Evolutionary conservation across 2,113 vertebrate genomes (phyloP), one percentile per base, ranked within the genome.

Genomic region (Anguilla rostrata): DNA sequence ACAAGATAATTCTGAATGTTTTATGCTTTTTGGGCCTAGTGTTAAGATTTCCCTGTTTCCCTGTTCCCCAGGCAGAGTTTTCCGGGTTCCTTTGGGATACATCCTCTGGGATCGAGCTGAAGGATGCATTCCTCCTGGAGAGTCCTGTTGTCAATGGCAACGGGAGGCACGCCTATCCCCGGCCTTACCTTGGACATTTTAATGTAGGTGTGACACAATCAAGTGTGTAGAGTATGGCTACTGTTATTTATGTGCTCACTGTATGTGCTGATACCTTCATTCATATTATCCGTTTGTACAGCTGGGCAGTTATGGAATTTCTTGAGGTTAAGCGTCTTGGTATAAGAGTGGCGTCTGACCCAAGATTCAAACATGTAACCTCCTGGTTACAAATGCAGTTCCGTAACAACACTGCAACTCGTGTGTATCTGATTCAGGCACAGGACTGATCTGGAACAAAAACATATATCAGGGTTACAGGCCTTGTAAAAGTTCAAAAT

Each of bases 51-150:
- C 20, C 15, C 71, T 75, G 5, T 29, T n/a, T 5, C 71, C 90
- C 57, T 89, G 84, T 92, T 39, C 16, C 26, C 89, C 90, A 99
- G 98, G 95, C 94, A 1, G 95, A 96, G 86, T 98, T 96, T 92
- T 95, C 94, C 0, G 98, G 98, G 8, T 99, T 98, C 91, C 95
- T 99, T 80, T 99, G 98, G 98, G 98, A 99, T 89, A 88, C 92
- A 0, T 94, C 95, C 0, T 95, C 96, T 0, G 96, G 97, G 0
- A 91, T 99, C 16, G 97, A 98, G 56, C 94, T 99, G 88, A 97
- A 95, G 91, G 96, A 97, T 5, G 90, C 92, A 0, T 12, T 89
- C 0, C 90, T 93, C 78, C 86, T 96, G 87, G 97, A 98, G 81
- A 89, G 84, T 5, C 75, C 91, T 0, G 95, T 94, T 0, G 93